A percentile compares a stretch with the other conserved stretches of the same genome.
phyloP scores from a whole-genome alignment of 2,797 vertebrate species.

The Gallirallus australis region DNA sequence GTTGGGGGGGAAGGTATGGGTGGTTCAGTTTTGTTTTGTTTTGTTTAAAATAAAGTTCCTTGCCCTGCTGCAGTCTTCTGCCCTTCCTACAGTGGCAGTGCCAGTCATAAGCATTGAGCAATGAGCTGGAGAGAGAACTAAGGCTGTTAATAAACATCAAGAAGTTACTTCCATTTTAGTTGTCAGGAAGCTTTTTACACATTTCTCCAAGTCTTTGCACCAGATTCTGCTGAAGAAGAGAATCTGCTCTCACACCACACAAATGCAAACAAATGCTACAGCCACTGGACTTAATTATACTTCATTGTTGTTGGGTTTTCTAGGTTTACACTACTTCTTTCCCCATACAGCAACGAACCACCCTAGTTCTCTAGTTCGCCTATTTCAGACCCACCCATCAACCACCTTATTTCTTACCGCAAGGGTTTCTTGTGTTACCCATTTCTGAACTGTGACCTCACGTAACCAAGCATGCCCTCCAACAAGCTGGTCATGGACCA shows the following conservation, averaged over 20 bases:
- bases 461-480: not conserved
- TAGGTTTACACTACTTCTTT: not conserved
- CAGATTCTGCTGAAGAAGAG: not conserved
- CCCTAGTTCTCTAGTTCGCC: not conserved
- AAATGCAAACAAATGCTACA: not conserved
- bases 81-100: not conserved
- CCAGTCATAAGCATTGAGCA: not conserved
- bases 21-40: not conserved
- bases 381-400: not conserved
- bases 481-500: not conserved
- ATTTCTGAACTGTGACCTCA: not conserved
- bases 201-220: not conserved
- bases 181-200: not conserved
- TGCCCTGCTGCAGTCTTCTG: not conserved
- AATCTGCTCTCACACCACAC: not conserved
- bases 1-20: rapidly evolving
- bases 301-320: not conserved
- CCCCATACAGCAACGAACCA: not conserved
- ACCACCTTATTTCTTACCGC: not conserved
- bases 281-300: not conserved
- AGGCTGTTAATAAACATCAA: slow-evolving; percentile 1
- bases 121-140: not conserved
- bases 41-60: not conserved
- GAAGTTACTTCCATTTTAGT: slow-evolving; percentile 26
- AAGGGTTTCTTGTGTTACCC: not conserved